Percentiles rank a stretch among this genome's conserved stretches.
Conservation (phyloP, 2,888 invertebrate genomes). For the Rutpela maculata region DNA sequence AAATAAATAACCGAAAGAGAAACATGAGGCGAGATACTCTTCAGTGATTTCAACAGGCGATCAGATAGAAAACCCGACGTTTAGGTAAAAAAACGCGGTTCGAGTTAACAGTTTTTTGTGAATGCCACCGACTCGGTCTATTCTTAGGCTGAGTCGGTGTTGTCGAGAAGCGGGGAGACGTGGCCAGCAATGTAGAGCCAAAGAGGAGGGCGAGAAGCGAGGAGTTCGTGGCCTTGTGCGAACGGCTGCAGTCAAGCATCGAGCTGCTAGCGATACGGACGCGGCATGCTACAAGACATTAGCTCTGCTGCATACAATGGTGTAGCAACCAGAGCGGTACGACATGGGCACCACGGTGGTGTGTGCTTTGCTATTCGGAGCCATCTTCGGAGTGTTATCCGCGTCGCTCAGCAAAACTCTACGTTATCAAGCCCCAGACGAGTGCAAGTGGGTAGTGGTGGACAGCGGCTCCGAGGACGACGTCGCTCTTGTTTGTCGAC, state of each 20-base stretch:
- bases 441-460: slow-evolving; percentile 87
- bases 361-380: slow-evolving; percentile 78
- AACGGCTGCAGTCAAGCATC: slow-evolving; percentile 76
- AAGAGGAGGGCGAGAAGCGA: slow-evolving; percentile 70
- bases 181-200: slow-evolving; percentile 49
- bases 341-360: slow-evolving; percentile 76
- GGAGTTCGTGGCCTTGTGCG: slow-evolving; percentile 74
- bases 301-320: slow-evolving; percentile 64
- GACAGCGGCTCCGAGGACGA: slow-evolving; percentile 78
- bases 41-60: slow-evolving; percentile 69
- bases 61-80: slow-evolving; percentile 70
- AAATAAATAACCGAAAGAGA: slow-evolving; percentile 51
- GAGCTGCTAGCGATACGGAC: slow-evolving; percentile 78
- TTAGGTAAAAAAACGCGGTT: slow-evolving; percentile 67
- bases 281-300: slow-evolving; percentile 71
- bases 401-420: slow-evolving; percentile 79
- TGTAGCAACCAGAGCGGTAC: slow-evolving; percentile 63
- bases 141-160: slow-evolving; percentile 66
- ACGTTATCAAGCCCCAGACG: slow-evolving; percentile 87
- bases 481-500: slow-evolving; percentile 84
- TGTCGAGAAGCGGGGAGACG: slow-evolving; percentile 68
- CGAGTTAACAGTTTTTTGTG: slow-evolving; percentile 70
- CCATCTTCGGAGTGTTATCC: slow-evolving; percentile 78
- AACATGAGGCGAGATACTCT: slow-evolving; percentile 62
- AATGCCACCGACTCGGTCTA: slow-evolving; percentile 74